Conservation (phyloP, 2,113 vertebrate species). For the Perognathus longimembris region DNA sequence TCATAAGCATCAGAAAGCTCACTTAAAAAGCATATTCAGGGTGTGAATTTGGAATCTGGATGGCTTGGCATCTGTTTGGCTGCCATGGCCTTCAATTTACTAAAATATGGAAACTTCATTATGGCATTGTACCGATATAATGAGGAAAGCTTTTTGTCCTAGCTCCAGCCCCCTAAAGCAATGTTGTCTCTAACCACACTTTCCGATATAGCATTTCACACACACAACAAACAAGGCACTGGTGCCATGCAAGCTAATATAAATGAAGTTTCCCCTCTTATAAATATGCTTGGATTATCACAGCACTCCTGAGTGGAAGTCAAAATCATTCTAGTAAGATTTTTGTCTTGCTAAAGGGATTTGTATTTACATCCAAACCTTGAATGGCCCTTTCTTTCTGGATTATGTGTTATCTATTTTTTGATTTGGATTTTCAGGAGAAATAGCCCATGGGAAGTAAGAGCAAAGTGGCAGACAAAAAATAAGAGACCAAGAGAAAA, state of each 20-base stretch:
- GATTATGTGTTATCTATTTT: background rate
- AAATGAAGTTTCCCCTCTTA: slow-evolving; percentile 60
- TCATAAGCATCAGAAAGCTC: background rate
- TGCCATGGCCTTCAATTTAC: slow-evolving; percentile 65
- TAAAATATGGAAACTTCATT: slow-evolving; percentile 75
- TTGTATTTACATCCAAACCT: background rate
- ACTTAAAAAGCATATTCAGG: slow-evolving; percentile 50
- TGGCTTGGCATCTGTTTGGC: slow-evolving; percentile 62
- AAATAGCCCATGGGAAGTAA: background rate
- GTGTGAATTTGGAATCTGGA: slow-evolving; percentile 60
- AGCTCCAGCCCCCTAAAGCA: slow-evolving; percentile 28
- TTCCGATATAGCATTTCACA: slow-evolving; percentile 37
- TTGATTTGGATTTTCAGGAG: background rate
- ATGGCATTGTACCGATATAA: slow-evolving; percentile 57
- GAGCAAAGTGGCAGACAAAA: background rate
- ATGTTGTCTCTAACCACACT: slow-evolving; percentile 46
- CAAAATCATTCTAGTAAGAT: background rate
- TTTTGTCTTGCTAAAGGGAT: background rate
- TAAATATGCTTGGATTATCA: slow-evolving; percentile 50
- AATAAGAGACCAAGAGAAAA: background rate
- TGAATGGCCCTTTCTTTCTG: background rate
- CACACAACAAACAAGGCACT: slow-evolving; percentile 17
- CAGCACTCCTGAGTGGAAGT: slow-evolving; percentile 23
- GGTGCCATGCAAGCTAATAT: slow-evolving; percentile 54
- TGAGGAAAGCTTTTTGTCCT: slow-evolving; percentile 65